These are phyloP conservation scores for Amazona vittata DNA, from an alignment of 2,113 vertebrate species.

Conservation along the genomic window DNA sequence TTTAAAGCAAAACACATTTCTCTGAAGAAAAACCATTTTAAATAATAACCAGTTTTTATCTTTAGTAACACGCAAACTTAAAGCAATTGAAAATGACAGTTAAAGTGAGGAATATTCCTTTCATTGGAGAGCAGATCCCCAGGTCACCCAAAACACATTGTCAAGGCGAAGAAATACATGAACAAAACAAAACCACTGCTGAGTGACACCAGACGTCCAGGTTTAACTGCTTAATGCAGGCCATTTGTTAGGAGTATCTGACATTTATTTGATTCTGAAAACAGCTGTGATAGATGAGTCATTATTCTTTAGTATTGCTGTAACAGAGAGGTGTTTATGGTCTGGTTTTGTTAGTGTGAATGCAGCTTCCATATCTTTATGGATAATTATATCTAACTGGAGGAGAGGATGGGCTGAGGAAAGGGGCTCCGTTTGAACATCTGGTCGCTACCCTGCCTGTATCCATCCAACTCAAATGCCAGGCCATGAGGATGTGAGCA, in stretches of 20 bases:
- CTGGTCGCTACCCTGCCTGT: background rate
- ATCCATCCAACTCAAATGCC: background rate
- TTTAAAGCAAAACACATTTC: background rate
- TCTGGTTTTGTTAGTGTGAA: background rate
- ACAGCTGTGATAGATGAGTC: background rate
- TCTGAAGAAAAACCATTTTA: background rate
- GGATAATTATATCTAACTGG: background rate
- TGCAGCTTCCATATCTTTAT: background rate
- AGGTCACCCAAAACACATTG: background rate
- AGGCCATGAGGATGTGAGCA: background rate
- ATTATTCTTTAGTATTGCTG: background rate
- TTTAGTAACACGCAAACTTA: background rate
- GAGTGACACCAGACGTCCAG: background rate
- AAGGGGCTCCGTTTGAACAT: background rate
- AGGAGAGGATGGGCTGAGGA: accelerated
- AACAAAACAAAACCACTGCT: background rate
- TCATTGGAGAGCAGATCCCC: background rate
- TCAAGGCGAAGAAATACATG: background rate
- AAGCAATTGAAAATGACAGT: background rate
- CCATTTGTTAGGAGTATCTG: slow-evolving; percentile 31
- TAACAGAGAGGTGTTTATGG: background rate
- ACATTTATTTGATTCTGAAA: slow-evolving; percentile 46
- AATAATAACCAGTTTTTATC: background rate
- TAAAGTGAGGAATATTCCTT: background rate
- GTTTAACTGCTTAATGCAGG: slow-evolving; percentile 31